Percentiles rank a stretch among this genome's conserved stretches.
These are phyloP conservation scores for Orgyia antiqua DNA, from an alignment of 2,888 invertebrate genomes.

Conservation along the genomic window DNA sequence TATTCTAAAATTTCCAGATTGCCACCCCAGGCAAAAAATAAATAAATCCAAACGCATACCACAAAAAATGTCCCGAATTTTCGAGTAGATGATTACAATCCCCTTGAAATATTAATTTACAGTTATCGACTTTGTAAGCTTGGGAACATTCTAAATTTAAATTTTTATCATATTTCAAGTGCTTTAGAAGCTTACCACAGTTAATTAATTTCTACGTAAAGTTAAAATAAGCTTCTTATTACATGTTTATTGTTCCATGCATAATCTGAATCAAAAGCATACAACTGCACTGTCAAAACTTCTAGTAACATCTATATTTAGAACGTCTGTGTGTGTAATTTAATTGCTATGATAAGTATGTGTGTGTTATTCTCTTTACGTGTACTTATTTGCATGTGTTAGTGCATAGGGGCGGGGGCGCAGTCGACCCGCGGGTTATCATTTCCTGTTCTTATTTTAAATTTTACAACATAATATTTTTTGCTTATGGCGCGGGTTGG, in stretches of 20 bases:
- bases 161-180: too few species aligned
- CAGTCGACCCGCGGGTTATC: conserved; percentile 72
- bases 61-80: conserved; percentile 71
- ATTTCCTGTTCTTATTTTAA: conserved; percentile 76
- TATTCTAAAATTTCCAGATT: conserved; percentile 76
- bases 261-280: too few species aligned
- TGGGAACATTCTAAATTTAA: conserved; percentile 6
- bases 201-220: too few species aligned
- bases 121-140: conserved; percentile 46
- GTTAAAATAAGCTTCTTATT: too few species aligned
- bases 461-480: conserved; percentile 70
- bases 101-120: conserved; percentile 65
- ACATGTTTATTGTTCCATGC: too few species aligned
- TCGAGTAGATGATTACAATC: conserved; percentile 58
- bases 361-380: conserved; percentile 27
- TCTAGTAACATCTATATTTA: neutral
- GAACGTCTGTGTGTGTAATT: conserved; percentile 23
- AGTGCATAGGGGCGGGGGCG: conserved; percentile 41
- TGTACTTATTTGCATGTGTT: conserved; percentile 38
- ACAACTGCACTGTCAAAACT: conserved; percentile 1
- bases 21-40: conserved; percentile 75
- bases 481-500: conserved; percentile 39
- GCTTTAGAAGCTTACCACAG: too few species aligned
- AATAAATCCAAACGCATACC: conserved; percentile 61
- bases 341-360: conserved; percentile 30